These are phyloP conservation scores for Acanthurus lineatus DNA, from an alignment of 2,797 vertebrate genomes.

Conservation along the genomic window DNA sequence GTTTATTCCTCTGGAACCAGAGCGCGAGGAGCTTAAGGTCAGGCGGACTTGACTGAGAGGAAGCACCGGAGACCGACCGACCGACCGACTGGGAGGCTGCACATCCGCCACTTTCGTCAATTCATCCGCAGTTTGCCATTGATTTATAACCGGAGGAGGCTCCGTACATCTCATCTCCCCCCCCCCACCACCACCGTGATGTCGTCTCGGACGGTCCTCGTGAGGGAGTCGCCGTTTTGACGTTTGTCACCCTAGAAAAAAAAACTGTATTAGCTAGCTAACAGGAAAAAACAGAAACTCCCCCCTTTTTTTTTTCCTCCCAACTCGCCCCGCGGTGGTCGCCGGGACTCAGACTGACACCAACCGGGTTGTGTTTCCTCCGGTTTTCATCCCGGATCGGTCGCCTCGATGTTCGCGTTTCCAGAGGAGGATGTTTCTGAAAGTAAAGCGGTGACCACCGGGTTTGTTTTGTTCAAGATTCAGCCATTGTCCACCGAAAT, in stretches of 20 bases:
- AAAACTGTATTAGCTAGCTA: slow-evolving; percentile 40
- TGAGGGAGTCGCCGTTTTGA: background rate
- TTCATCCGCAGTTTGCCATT: slow-evolving; percentile 37
- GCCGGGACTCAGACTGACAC: background rate
- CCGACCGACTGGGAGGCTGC: slow-evolving; percentile 38
- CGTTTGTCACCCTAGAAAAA: background rate
- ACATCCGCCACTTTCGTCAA: slow-evolving; percentile 59
- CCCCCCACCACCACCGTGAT: background rate
- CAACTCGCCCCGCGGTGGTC: slow-evolving; percentile 31
- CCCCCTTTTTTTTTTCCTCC: background rate
- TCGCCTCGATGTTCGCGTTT: slow-evolving; percentile 9
- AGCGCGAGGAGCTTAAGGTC: slow-evolving; percentile 30
- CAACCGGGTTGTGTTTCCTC: background rate
- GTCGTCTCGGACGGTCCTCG: slow-evolving; percentile 5
- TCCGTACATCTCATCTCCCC: background rate
- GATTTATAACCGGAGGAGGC: slow-evolving; percentile 26
- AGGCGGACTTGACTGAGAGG: slow-evolving; percentile 43
- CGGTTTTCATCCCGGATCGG: background rate
- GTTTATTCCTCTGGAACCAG: too few relatives aligned
- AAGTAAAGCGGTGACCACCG: slow-evolving; percentile 25
- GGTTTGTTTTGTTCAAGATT: background rate
- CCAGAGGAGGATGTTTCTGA: slow-evolving; percentile 37
- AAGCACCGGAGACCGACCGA: slow-evolving; percentile 17
- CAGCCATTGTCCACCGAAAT: slow-evolving; percentile 27
- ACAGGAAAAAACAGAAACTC: slow-evolving; percentile 27